These are phyloP conservation scores for Hyaena hyaena DNA, from an alignment of 2,113 vertebrate genomes.

Conservation along the genomic window DNA sequence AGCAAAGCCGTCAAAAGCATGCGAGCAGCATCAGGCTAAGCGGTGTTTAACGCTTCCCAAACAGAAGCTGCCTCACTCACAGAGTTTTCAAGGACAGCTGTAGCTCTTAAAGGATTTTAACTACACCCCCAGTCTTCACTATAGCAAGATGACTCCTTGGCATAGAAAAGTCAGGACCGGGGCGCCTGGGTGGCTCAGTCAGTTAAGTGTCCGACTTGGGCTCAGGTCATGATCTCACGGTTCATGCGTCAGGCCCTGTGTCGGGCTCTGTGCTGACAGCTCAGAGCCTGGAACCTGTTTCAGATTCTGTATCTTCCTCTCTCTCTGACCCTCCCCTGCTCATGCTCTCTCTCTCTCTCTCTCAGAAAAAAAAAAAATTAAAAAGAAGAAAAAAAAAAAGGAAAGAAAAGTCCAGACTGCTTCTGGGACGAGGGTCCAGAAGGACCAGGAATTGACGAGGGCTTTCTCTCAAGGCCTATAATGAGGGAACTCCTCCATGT, in stretches of 20 bases:
- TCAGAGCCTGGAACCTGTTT: too few relatives aligned
- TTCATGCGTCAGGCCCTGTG: too few relatives aligned
- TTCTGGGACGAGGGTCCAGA: background rate
- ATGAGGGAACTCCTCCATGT: background rate
- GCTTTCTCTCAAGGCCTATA: background rate
- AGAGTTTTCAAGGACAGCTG: background rate
- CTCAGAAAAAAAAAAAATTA: too few relatives aligned
- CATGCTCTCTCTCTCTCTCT: too few relatives aligned
- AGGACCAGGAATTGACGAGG: background rate
- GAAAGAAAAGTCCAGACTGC: background rate
- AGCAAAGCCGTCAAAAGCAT: constrained; percentile 49
- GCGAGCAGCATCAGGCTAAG: background rate
- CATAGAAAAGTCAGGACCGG: background rate
- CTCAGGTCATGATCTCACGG: too few relatives aligned
- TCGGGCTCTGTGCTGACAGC: too few relatives aligned
- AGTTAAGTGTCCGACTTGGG: too few relatives aligned
- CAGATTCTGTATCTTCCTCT: too few relatives aligned
- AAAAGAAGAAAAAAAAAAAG: too few relatives aligned
- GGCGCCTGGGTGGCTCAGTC: too few relatives aligned
- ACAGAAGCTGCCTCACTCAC: constrained; percentile 49
- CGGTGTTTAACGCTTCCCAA: constrained; percentile 34
- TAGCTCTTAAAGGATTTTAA: background rate
- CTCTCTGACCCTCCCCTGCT: too few relatives aligned
- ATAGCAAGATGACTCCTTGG: background rate
- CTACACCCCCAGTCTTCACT: background rate